A percentile compares a stretch with the other conserved stretches of the same genome.
phyloP scores from a whole-genome alignment of 2,888 invertebrate genomes.

The Pseudococcus longispinus region DNA sequence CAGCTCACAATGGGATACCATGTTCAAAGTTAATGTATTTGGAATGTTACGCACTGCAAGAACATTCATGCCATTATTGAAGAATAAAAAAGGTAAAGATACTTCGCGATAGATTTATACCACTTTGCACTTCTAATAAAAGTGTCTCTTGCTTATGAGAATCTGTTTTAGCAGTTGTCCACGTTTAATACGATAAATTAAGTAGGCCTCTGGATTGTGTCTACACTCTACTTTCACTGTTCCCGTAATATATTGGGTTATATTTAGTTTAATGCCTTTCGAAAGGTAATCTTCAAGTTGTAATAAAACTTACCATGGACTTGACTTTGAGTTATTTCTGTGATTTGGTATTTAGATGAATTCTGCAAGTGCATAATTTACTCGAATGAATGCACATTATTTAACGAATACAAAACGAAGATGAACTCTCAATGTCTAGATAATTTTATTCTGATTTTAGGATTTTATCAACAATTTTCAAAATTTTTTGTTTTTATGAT shows the following conservation, averaged over 20 bases:
- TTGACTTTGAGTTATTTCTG: too few species aligned
- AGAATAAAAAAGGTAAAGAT: slow-evolving; percentile 65
- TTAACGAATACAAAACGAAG: too few species aligned
- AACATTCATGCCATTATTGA: slow-evolving; percentile 76
- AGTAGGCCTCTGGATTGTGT: not conserved
- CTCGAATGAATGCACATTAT: too few species aligned
- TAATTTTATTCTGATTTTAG: too few species aligned
- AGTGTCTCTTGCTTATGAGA: not conserved
- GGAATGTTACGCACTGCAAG: slow-evolving; percentile 77
- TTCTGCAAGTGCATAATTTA: too few species aligned
- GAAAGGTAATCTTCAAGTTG: not conserved
- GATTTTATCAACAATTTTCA: too few species aligned
- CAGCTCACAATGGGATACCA: slow-evolving; percentile 74
- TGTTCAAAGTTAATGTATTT: slow-evolving; percentile 74
- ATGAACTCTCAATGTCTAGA: too few species aligned
- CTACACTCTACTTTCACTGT: not conserved
- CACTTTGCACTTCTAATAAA: not conserved
- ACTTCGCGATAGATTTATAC: not conserved
- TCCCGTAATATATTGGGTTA: not conserved
- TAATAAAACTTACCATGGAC: not conserved
- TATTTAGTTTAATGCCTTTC: slow-evolving; percentile 58
- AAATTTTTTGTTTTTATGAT: too few species aligned
- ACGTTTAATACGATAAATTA: not conserved
- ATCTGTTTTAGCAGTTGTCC: not conserved
- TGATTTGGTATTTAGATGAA: too few species aligned